These are phyloP conservation scores for Dorcus hopei DNA, from an alignment of 2,888 invertebrate genomes.

Conservation along the genomic window DNA sequence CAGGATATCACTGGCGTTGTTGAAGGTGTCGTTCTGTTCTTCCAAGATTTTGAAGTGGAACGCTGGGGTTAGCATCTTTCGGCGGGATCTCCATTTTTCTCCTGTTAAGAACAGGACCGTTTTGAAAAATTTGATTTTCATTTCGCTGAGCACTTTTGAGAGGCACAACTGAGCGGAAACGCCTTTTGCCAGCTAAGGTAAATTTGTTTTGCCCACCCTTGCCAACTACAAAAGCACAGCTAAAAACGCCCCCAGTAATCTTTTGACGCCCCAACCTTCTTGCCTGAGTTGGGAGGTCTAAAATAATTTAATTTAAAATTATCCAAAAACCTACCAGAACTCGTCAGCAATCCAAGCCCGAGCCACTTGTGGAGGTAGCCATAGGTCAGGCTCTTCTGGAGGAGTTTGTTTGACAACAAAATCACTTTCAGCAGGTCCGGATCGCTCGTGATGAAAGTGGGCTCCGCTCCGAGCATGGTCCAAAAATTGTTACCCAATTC, in stretches of 20 bases:
- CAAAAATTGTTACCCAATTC: slow-evolving; percentile 8
- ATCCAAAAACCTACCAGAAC: slow-evolving; percentile 14
- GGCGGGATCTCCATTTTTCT: slow-evolving; percentile 45
- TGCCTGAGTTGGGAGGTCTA: too few species aligned
- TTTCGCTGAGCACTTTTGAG: too few species aligned
- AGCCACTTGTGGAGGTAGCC: slow-evolving; percentile 21
- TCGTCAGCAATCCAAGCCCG: slow-evolving; percentile 23
- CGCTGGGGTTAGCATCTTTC: slow-evolving; percentile 49
- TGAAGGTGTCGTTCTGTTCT: slow-evolving; percentile 44
- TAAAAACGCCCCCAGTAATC: too few species aligned
- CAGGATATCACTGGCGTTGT: slow-evolving; percentile 48
- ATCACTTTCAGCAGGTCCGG: slow-evolving; percentile 19
- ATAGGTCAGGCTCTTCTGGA: slow-evolving; percentile 21
- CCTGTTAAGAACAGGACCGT: slow-evolving; percentile 31
- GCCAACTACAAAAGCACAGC: too few species aligned
- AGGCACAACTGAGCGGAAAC: too few species aligned
- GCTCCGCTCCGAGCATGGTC: slow-evolving; percentile 6
- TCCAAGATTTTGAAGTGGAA: slow-evolving; percentile 50
- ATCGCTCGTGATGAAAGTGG: slow-evolving; percentile 11
- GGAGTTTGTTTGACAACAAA: slow-evolving; percentile 16
- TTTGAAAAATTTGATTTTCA: background rate
- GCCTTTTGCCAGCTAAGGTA: too few species aligned
- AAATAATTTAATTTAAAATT: background rate
- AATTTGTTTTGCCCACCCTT: too few species aligned
- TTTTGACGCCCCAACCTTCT: too few species aligned